Evolutionary conservation across 1,140 invertebrate genomes (phyloP), one percentile per base, ranked within the genome.

Genomic region (Eumaeus atala): DNA sequence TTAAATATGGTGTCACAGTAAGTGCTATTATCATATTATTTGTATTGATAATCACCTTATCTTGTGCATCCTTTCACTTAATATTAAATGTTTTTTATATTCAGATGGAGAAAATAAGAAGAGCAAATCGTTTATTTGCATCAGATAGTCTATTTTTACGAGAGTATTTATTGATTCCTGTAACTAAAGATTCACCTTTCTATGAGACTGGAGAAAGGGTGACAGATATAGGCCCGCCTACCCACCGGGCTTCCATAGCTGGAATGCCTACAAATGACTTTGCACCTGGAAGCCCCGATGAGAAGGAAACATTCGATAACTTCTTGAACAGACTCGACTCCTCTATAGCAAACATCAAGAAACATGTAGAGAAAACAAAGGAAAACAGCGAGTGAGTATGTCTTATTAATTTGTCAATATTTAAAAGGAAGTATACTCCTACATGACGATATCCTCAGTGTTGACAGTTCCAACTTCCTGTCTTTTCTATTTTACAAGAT

Each of bases 1-100:
- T 97, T 33, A 96, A 95, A 90, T 97, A 97, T 89, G 94, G 95
- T 74, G 94, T 95, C 66, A 95, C 95, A 76, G 96, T 97, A 90
- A 91, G 92, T 91, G 67, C 21, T 28, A 28, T 28, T 67, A 70
- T 70, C 67, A 66, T 64, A 69, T 68, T 74, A 70, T 72, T 74
- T 74, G 65, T 72, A 67, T 77, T 75, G 69, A 66, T 77, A 68
- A 16, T n/a, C 38, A 54, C 61, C 66, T 66, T 66, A 64, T 66
- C 56, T 61, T 40, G 48, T 57, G 48, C 48, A 62, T 66, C 55
- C 64, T 37, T 62, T 8, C 17, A 44, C 7, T 16, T 0, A 65
- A 53, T 57, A 57, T 51, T 47, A 66, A 51, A 61, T 18, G 51
- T 40, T 70, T 62, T 69, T 68, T 72, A 59, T 59, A 90, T 90